Evolutionary conservation across 2,113 vertebrate genomes (phyloP), one percentile per base, ranked within the genome.

Genomic region (Charina bottae): DNA sequence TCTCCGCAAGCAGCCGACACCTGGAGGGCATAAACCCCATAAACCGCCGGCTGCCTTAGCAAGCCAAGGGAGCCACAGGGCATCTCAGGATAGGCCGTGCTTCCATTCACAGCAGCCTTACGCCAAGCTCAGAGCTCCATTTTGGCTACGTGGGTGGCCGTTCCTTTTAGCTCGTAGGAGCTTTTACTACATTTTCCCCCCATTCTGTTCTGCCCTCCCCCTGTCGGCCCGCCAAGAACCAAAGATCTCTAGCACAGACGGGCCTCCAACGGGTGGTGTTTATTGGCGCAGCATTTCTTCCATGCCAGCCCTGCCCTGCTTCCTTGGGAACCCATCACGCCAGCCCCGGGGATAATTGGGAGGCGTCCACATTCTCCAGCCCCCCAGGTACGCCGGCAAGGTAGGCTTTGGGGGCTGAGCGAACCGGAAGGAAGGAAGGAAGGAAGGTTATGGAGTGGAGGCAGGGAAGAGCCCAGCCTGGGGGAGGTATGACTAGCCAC

Each of bases 231-330:
- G 0, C 3, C 2, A 0, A 23, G 17, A 46, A 62, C 24, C 56
- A 89, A 92, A 62, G 56, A 60, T 87, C 28, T 37, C 56, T 6
- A 46, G 46, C 33, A 23, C 23, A 17, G 49, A 5, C 28, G 91
- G 91, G 87, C 58, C 56, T 92, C 87, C 87, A 85, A 72, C 42
- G 87, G 42, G 46, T 62, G 46, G 46, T 46, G n/a, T 91, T 92
- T 92, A 92, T 92, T 92, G 87, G 78, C 64, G 13, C 56, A 89
- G 72, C 87, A 3, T 13, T 42, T 78, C 87, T 92, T 55, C 72
- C 91, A 60, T 55, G 72, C 64, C 68, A 24, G 56, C n/a, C 49
- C 2, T 54, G 42, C 72, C 68, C 56, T 19, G 49, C 9, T 46
- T 72, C 37, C 53, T 28, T 86, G 3, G 62, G 42, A 33, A 3